These are phyloP conservation scores for Etheostoma nigrum DNA, from an alignment of 2,797 vertebrate species.

Conservation along the genomic window DNA sequence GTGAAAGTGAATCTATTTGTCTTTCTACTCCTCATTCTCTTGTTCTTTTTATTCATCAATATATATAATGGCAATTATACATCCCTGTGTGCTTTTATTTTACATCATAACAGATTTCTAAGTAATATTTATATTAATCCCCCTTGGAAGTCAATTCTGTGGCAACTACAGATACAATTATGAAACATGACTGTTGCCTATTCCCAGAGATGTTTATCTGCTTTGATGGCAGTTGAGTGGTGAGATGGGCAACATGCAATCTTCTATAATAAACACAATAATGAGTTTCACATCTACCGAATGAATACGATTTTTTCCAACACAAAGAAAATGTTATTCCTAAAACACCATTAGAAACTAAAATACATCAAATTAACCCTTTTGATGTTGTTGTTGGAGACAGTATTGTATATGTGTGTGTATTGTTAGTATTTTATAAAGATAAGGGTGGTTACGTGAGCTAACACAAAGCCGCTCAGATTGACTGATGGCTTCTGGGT, in stretches of 20 bases:
- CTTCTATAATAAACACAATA: background rate
- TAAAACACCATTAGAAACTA: background rate
- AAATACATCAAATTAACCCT: constrained; percentile 18
- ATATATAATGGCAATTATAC: background rate
- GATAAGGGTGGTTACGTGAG: constrained; percentile 20
- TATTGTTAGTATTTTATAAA: constrained; percentile 1
- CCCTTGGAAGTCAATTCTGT: background rate
- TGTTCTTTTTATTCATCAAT: background rate
- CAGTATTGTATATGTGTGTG: background rate
- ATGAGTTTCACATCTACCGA: constrained; percentile 8
- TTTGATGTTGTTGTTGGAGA: background rate
- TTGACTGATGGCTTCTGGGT: constrained; percentile 3
- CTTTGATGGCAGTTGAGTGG: background rate
- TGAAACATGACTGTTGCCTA: background rate
- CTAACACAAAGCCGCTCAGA: background rate
- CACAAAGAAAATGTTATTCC: background rate
- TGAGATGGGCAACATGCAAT: background rate
- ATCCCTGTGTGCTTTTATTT: background rate
- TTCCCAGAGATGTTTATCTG: constrained; percentile 2
- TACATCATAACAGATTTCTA: background rate
- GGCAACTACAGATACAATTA: background rate
- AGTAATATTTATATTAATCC: background rate
- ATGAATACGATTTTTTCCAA: constrained; percentile 3
- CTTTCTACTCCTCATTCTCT: background rate
- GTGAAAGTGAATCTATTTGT: background rate